These are phyloP conservation scores for Taurulus bubalis DNA, from an alignment of 2,113 vertebrate genomes.

Conservation along the genomic window DNA sequence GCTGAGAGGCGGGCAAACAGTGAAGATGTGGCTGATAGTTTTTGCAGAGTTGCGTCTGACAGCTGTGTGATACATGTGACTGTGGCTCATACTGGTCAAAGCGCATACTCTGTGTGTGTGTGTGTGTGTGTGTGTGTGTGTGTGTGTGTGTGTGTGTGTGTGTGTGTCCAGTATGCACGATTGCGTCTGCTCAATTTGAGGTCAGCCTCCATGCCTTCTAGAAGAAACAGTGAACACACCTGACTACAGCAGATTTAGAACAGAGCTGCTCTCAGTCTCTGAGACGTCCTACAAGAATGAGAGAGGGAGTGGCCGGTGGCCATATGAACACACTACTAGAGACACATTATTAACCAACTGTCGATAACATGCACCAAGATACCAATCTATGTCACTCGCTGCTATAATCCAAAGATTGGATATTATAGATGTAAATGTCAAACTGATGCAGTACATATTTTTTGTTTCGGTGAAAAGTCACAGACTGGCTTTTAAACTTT, in stretches of 20 bases:
- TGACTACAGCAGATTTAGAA: slow-evolving; percentile 84
- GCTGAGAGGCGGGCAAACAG: slow-evolving; percentile 52
- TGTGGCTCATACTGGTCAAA: slow-evolving; percentile 40
- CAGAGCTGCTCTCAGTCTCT: slow-evolving; percentile 84
- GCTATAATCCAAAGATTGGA: neutral
- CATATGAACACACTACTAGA: slow-evolving; percentile 76
- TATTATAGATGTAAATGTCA: slow-evolving; percentile 1
- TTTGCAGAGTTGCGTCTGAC: slow-evolving; percentile 50
- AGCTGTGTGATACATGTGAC: slow-evolving; percentile 59
- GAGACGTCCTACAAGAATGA: slow-evolving; percentile 84
- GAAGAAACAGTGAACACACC: slow-evolving; percentile 83
- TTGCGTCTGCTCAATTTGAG: slow-evolving; percentile 59
- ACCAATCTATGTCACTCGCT: neutral
- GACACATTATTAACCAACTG: slow-evolving; percentile 45
- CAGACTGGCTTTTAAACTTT: neutral
- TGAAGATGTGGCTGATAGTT: slow-evolving; percentile 40
- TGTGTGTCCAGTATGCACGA: slow-evolving; percentile 48
- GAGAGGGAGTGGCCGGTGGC: slow-evolving; percentile 81
- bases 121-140: slow-evolving; percentile 17
- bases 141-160: slow-evolving; percentile 10
- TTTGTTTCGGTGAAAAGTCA: neutral
- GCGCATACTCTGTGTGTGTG: slow-evolving; percentile 50
- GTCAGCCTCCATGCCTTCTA: slow-evolving; percentile 78
- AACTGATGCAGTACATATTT: neutral
- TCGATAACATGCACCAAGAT: slow-evolving; percentile 46